phyloP scores from a whole-genome alignment of 2,113 vertebrate genomes.

The Anser cygnoides region DNA sequence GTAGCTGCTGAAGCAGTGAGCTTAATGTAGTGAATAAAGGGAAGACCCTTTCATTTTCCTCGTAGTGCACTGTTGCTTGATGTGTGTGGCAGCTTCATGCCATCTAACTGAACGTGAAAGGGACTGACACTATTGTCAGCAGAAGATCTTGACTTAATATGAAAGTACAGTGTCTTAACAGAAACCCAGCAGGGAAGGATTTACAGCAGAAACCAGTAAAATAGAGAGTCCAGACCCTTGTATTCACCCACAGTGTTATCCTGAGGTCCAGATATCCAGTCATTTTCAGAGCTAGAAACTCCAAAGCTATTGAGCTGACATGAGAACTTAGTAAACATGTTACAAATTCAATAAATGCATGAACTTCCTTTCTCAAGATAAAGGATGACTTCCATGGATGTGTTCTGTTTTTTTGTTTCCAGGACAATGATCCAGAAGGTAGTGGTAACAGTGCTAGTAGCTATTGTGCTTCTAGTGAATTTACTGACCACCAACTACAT shows the following conservation, averaged over 20 bases:
- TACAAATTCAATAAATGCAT: not conserved
- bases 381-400: constrained; percentile 18
- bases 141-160: not conserved
- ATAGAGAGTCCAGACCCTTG: not conserved
- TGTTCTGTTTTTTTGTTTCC: constrained; percentile 27
- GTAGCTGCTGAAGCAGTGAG: not conserved
- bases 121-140: not conserved
- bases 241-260: not conserved
- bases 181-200: constrained; percentile 6
- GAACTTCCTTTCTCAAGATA: not conserved
- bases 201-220: constrained; percentile 2
- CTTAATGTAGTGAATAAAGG: not conserved
- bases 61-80: not conserved
- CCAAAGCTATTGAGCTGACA: not conserved
- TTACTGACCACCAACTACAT: constrained; percentile 67
- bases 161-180: not conserved
- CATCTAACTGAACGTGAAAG: not conserved
- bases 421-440: constrained; percentile 71
- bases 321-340: not conserved
- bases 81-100: not conserved
- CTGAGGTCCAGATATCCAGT: not conserved
- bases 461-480: constrained; percentile 72
- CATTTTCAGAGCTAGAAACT: constrained; percentile 13
- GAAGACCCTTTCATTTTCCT: not conserved
- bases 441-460: constrained; percentile 67